Evolutionary conservation across 2,888 invertebrate species (phyloP).

Genomic region (Hypercompe scribonia): DNA sequence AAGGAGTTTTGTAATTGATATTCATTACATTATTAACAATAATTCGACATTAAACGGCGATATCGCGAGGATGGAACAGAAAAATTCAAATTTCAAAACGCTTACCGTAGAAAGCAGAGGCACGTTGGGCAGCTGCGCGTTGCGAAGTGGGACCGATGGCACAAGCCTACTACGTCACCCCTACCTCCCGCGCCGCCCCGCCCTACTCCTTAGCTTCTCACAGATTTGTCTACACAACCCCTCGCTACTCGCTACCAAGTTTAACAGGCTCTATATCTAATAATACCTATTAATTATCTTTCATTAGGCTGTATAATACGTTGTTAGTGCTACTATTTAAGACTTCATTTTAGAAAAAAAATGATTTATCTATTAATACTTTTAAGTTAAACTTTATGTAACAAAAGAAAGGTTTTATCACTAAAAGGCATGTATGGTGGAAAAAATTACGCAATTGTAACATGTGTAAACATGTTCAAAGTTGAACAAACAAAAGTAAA

Average conservation of each 20-base stretch:
- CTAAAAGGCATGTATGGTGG: slow-evolving; percentile 22
- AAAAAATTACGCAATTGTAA: slow-evolving; percentile 42
- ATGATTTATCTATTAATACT: not conserved
- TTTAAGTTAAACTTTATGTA: not conserved
- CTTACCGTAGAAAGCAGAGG: slow-evolving; percentile 53
- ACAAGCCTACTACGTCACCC: slow-evolving; percentile 66
- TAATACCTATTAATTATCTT: slow-evolving; percentile 54
- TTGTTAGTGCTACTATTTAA: slow-evolving; percentile 18
- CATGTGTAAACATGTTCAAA: slow-evolving; percentile 47
- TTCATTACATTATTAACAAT: slow-evolving; percentile 36
- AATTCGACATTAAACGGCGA: slow-evolving; percentile 40
- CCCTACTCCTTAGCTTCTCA: slow-evolving; percentile 63
- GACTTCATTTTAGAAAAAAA: not conserved
- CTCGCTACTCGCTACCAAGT: slow-evolving; percentile 64
- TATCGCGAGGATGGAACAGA: slow-evolving; percentile 44
- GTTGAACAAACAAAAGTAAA: slow-evolving; percentile 61
- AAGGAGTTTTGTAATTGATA: slow-evolving; percentile 38
- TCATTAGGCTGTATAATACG: slow-evolving; percentile 29
- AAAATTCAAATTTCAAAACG: slow-evolving; percentile 45
- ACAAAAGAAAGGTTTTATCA: slow-evolving; percentile 6
- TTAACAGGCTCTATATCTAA: slow-evolving; percentile 59
- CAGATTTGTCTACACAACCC: slow-evolving; percentile 73
- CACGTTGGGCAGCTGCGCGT: slow-evolving; percentile 73
- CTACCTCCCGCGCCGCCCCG: slow-evolving; percentile 61
- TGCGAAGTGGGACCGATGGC: slow-evolving; percentile 70